A percentile compares a stretch with the other conserved stretches of the same genome.
These are phyloP conservation scores for Theocolax elegans DNA, from an alignment of 1,140 invertebrate genomes.

Conservation along the genomic window DNA sequence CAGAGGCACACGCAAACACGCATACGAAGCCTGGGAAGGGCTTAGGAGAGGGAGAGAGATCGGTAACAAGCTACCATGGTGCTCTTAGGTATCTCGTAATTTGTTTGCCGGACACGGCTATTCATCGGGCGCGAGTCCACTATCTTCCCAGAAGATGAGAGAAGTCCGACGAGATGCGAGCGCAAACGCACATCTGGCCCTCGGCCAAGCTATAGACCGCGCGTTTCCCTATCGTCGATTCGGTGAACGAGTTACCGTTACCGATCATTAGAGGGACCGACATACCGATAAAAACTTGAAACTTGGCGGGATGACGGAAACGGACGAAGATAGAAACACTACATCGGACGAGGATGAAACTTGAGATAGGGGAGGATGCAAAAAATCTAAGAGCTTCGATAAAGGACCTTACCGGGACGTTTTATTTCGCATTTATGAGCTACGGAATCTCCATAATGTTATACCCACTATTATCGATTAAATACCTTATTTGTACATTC, in stretches of 20 bases:
- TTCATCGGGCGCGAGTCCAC: constrained; percentile 64
- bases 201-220: background rate
- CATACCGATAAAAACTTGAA: constrained; percentile 11
- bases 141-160: constrained; percentile 64
- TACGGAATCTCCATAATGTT: constrained; percentile 22
- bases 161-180: constrained; percentile 50
- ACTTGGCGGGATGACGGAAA: background rate
- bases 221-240: constrained; percentile 45
- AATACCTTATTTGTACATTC: too few relatives aligned
- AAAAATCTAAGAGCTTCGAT: background rate
- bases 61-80: constrained; percentile 60
- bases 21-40: constrained; percentile 15
- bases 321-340: constrained; percentile 1
- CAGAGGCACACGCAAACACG: constrained; percentile 2
- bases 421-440: constrained; percentile 26
- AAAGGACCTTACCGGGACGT: background rate
- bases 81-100: constrained; percentile 62
- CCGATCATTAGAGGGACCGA: constrained; percentile 53
- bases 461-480: too few relatives aligned
- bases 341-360: background rate
- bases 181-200: constrained; percentile 30
- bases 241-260: constrained; percentile 53
- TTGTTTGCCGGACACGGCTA: constrained; percentile 66
- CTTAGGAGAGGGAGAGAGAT: constrained; percentile 39
- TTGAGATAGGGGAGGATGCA: background rate